A percentile compares a stretch with the other conserved stretches of the same genome.
These are phyloP conservation scores for Pseudolaguvia tuberculata DNA, from an alignment of 2,113 vertebrate genomes.

Conservation along the genomic window DNA sequence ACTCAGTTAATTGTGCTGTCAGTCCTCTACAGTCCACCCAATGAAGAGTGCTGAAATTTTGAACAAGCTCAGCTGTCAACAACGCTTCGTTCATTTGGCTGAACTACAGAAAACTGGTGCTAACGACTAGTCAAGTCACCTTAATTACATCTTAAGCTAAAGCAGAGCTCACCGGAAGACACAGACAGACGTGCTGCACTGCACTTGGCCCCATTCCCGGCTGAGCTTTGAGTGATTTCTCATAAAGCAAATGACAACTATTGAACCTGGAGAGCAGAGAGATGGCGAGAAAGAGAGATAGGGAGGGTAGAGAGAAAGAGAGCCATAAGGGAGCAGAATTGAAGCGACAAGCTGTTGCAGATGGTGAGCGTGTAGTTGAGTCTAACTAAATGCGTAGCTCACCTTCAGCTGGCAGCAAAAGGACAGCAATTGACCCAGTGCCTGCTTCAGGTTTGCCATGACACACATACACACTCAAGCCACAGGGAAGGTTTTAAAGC, in stretches of 20 bases:
- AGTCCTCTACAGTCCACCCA: not conserved
- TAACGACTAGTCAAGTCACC: slow-evolving; percentile 51
- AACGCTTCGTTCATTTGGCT: slow-evolving; percentile 10
- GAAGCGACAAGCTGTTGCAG: slow-evolving; percentile 45
- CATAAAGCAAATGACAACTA: slow-evolving; percentile 53
- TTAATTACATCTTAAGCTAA: slow-evolving; percentile 71
- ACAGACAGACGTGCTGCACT: slow-evolving; percentile 54
- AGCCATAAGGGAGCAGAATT: slow-evolving; percentile 29
- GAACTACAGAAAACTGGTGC: slow-evolving; percentile 35
- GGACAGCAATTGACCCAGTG: slow-evolving; percentile 35
- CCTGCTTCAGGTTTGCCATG: slow-evolving; percentile 27
- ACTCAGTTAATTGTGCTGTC: slow-evolving; percentile 9
- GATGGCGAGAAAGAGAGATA: not conserved
- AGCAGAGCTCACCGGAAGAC: slow-evolving; percentile 58
- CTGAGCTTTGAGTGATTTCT: slow-evolving; percentile 50
- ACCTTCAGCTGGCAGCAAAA: slow-evolving; percentile 49
- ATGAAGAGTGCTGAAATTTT: slow-evolving; percentile 10
- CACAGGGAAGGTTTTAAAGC: not conserved
- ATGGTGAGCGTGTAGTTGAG: slow-evolving; percentile 40
- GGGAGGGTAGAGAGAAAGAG: not conserved
- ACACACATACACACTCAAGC: not conserved
- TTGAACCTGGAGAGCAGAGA: slow-evolving; percentile 44
- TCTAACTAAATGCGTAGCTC: slow-evolving; percentile 40
- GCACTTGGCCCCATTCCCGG: slow-evolving; percentile 59
- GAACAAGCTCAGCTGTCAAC: not conserved